phyloP scores from a whole-genome alignment of 2,888 invertebrate genomes.

The Cephus pygmeus region DNA sequence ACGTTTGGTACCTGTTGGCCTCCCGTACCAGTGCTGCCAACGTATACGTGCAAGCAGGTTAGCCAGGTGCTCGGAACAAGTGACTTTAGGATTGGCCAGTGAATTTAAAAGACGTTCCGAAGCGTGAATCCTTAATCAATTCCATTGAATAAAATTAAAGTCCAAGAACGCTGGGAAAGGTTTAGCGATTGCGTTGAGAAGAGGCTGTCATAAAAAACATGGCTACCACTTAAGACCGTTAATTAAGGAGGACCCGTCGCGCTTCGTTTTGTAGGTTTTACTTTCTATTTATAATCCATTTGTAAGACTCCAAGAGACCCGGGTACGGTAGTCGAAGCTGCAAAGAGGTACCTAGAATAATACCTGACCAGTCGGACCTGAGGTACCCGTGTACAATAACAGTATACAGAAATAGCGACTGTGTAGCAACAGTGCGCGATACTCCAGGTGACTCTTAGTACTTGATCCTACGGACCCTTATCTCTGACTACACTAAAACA shows the following conservation, averaged over 20 bases:
- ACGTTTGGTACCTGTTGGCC: background rate
- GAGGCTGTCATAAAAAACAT: conserved; percentile 15
- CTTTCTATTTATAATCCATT: conserved; percentile 24
- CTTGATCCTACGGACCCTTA: background rate
- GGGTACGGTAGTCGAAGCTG: background rate
- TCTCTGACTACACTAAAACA: background rate
- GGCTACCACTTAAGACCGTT: conserved; percentile 13
- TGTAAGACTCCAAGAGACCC: background rate
- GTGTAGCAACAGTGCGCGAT: no score
- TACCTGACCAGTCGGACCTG: background rate
- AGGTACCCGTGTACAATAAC: background rate
- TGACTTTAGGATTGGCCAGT: conserved; percentile 1
- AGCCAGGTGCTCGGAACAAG: background rate
- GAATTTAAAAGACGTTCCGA: conserved; percentile 6
- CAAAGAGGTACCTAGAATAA: background rate
- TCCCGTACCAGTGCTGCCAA: background rate
- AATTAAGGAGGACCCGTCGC: conserved; percentile 17
- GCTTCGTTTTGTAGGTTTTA: conserved; percentile 20
- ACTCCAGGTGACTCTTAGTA: background rate
- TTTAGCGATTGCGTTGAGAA: conserved; percentile 10
- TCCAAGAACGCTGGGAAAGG: conserved; percentile 11
- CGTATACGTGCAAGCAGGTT: background rate
- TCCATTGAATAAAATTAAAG: conserved; percentile 18
- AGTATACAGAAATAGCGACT: background rate
- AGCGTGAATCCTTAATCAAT: conserved; percentile 18